Evolutionary conservation across 2,888 invertebrate species (phyloP).

Genomic region (Druceiella hillmani): DNA sequence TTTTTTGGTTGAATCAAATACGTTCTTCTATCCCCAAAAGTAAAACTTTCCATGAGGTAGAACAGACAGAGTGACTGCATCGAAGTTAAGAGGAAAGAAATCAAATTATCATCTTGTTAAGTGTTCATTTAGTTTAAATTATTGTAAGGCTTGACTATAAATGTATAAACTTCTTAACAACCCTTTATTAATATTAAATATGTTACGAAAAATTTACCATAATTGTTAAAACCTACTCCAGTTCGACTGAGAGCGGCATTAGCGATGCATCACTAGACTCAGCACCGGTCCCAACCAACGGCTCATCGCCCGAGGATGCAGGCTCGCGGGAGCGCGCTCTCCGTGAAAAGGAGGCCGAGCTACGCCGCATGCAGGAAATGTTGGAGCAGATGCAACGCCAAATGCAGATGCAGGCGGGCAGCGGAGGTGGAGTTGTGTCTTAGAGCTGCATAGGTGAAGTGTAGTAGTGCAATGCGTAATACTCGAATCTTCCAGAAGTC

Average conservation of each 20-base stretch:
- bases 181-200: slow-evolving; percentile 3
- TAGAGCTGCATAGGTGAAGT: too few species aligned
- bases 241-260: slow-evolving; percentile 44
- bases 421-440: too few species aligned
- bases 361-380: slow-evolving; percentile 94
- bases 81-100: too few species aligned
- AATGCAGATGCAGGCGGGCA: slow-evolving; percentile 64
- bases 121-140: slow-evolving; percentile 11
- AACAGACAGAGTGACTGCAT: too few species aligned
- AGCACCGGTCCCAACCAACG: slow-evolving; percentile 40
- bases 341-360: slow-evolving; percentile 87
- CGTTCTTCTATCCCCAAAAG: too few species aligned
- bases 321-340: slow-evolving; percentile 77
- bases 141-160: slow-evolving; percentile 18
- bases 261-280: slow-evolving; percentile 35
- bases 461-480: too few species aligned
- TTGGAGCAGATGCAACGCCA: slow-evolving; percentile 94
- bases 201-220: slow-evolving; percentile 2
- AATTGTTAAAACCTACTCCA: slow-evolving; percentile 17
- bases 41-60: too few species aligned
- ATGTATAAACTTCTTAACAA: neutral
- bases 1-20: too few species aligned
- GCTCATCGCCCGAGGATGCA: slow-evolving; percentile 38
- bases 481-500: too few species aligned
- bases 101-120: too few species aligned